Evolutionary conservation across 2,797 vertebrate genomes (phyloP).

Genomic region (Tangara arthus): DNA sequence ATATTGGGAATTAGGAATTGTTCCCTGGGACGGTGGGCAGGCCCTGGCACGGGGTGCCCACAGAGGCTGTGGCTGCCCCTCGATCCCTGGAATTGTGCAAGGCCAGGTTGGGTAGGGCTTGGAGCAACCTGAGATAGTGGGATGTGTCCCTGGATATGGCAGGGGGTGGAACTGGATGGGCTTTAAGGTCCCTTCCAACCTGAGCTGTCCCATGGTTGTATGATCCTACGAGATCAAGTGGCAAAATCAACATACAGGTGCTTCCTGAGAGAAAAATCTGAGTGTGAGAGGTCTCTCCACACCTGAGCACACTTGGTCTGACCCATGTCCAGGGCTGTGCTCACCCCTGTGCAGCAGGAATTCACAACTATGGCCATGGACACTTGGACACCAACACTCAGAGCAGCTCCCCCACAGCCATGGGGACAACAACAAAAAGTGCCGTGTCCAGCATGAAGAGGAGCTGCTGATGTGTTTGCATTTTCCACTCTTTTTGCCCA

Average conservation of each 20-base stretch:
- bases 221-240: background rate
- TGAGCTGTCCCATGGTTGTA: background rate
- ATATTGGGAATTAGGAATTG: background rate
- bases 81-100: background rate
- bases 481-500: background rate
- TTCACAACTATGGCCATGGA: fast-evolving
- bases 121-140: fast-evolving
- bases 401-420: background rate
- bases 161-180: fast-evolving
- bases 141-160: background rate
- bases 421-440: fast-evolving
- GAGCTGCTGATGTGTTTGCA: background rate
- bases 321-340: fast-evolving
- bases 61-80: background rate
- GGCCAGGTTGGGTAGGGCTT: fast-evolving
- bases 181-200: background rate
- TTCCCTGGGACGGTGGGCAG: fast-evolving
- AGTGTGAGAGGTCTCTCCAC: background rate
- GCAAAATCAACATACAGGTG: background rate
- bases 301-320: background rate
- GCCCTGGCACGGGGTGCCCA: background rate
- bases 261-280: background rate
- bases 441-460: fast-evolving
- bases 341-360: background rate
- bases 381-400: fast-evolving